These are phyloP conservation scores for Trichechus manatus DNA, from an alignment of 2,113 vertebrate genomes.

Conservation along the genomic window DNA sequence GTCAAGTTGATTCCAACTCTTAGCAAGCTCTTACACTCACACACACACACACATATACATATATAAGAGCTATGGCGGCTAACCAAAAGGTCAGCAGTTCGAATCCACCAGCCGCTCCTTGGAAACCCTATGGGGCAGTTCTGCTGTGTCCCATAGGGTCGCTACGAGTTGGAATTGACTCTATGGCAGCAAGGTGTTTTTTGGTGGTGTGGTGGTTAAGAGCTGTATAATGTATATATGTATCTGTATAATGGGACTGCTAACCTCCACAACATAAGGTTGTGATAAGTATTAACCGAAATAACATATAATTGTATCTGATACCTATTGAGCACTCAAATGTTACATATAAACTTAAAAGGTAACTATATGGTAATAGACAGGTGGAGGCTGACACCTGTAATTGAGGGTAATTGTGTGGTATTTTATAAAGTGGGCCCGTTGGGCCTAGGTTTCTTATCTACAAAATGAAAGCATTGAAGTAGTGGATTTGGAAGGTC, in stretches of 20 bases:
- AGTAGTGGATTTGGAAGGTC: background rate
- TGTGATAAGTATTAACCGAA: background rate
- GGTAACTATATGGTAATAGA: background rate
- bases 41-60: too few relatives aligned
- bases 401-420: background rate
- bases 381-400: background rate
- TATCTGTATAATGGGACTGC: background rate
- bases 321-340: background rate
- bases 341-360: slow-evolving; percentile 37
- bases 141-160: too few relatives aligned
- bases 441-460: background rate
- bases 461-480: background rate
- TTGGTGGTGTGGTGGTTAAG: too few relatives aligned
- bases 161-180: too few relatives aligned
- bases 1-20: too few relatives aligned
- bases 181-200: too few relatives aligned
- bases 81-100: too few relatives aligned
- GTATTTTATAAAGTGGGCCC: background rate
- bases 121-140: too few relatives aligned
- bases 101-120: too few relatives aligned
- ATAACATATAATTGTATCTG: background rate
- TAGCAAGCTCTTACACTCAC: too few relatives aligned
- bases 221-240: too few relatives aligned
- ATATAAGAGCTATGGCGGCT: too few relatives aligned
- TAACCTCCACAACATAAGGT: background rate